A percentile compares a stretch with the other conserved stretches of the same genome.
Evolutionary conservation across 2,113 vertebrate species (phyloP).

Genomic region (Corythornis vintsioides): DNA sequence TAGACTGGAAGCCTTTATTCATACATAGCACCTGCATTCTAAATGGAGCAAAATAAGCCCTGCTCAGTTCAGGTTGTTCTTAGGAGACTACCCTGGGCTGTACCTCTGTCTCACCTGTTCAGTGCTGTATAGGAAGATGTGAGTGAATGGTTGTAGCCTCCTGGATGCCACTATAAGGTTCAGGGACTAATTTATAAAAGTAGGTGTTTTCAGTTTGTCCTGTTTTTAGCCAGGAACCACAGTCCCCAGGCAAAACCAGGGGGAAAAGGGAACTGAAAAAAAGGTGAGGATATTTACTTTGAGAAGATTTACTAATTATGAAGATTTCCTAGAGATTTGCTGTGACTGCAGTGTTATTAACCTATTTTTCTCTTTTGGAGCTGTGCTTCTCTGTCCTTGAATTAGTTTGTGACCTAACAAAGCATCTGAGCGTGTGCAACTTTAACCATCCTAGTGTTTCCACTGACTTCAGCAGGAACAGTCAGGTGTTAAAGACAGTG

Average conservation of each 20-base stretch:
- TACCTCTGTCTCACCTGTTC: background rate
- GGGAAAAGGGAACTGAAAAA: background rate
- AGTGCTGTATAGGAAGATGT: background rate
- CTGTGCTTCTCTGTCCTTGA: background rate
- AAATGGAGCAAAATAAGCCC: background rate
- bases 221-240: background rate
- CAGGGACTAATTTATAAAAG: background rate
- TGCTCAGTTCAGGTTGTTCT: background rate
- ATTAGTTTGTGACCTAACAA: constrained; percentile 12
- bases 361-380: constrained; percentile 9
- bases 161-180: background rate
- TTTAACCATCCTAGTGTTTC: background rate
- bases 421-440: background rate
- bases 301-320: background rate
- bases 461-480: constrained; percentile 21
- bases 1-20: background rate
- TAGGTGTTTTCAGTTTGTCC: background rate
- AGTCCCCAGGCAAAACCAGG: background rate
- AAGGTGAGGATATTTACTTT: background rate
- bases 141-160: background rate
- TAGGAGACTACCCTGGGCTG: background rate
- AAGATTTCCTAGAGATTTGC: background rate
- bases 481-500: background rate
- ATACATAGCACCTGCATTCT: accelerated
- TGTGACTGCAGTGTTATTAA: background rate